Evolutionary conservation across 92 coral and sea anemone species (phyloP).

Genomic region (Paragorgia papillata): DNA sequence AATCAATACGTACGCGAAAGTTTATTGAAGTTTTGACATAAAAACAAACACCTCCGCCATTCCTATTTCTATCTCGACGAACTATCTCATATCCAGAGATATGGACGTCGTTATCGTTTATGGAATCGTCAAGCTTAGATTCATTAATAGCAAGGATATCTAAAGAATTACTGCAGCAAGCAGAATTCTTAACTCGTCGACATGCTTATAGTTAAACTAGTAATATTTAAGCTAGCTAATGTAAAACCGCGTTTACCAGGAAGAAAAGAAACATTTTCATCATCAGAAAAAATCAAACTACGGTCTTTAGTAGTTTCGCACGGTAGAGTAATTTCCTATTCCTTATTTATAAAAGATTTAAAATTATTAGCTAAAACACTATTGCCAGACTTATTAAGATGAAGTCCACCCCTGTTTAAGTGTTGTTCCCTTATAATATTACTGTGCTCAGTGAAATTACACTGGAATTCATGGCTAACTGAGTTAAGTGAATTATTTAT

Average conservation of each 20-base stretch:
- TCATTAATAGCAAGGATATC: conserved; percentile 7
- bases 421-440: background rate
- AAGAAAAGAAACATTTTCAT: background rate
- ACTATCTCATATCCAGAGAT: conserved; percentile 8
- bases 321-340: background rate
- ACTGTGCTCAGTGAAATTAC: background rate
- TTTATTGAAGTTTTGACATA: background rate
- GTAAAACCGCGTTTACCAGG: background rate
- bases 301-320: background rate
- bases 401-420: background rate
- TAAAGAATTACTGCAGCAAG: background rate
- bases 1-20: background rate
- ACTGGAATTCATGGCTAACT: background rate
- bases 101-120: background rate
- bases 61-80: background rate
- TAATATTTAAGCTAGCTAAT: background rate
- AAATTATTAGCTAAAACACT: background rate
- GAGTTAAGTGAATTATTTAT: no score
- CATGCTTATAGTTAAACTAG: background rate
- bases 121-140: background rate
- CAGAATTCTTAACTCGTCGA: background rate
- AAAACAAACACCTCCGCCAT: conserved; percentile 1
- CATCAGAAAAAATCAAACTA: background rate
- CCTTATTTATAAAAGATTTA: background rate
- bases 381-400: background rate